Percentiles rank a stretch among this genome's conserved stretches.
phyloP scores from a whole-genome alignment of 2,888 invertebrate species.

The Aricia artaxerxes region DNA sequence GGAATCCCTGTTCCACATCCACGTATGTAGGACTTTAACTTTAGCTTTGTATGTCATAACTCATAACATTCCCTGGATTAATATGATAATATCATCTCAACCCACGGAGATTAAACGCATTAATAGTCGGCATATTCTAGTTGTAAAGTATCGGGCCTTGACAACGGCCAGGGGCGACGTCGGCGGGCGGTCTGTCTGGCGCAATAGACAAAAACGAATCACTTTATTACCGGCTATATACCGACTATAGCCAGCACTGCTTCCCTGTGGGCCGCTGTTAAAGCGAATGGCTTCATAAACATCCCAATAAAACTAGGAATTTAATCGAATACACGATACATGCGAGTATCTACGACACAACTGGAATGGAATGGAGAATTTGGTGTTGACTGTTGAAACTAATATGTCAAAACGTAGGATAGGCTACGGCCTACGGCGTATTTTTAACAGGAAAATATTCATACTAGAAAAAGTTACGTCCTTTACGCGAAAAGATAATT shows the following conservation, averaged over 20 bases:
- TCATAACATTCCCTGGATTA: background rate
- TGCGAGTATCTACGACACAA: background rate
- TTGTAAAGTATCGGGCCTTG: constrained; percentile 11
- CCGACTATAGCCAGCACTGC: background rate
- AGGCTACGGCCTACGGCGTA: no score
- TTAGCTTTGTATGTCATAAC: background rate
- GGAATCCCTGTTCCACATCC: no score
- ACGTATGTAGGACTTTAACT: background rate
- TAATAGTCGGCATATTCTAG: constrained; percentile 6
- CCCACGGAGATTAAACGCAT: background rate
- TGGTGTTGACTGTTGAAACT: no score
- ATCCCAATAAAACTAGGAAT: constrained; percentile 1
- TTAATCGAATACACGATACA: constrained; percentile 14
- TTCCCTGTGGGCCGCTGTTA: background rate
- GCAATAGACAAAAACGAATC: constrained; percentile 26
- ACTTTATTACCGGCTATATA: constrained; percentile 16
- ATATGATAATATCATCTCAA: background rate
- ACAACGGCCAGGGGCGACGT: background rate
- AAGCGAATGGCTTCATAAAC: constrained; percentile 2
- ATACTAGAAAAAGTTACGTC: no score
- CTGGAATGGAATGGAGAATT: no score
- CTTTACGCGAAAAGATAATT: no score
- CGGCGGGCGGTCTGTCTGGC: constrained; percentile 26
- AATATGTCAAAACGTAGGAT: no score
- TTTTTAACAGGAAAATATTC: no score